Evolutionary conservation across 2,888 invertebrate genomes (phyloP).

Genomic region (Ceramica pisi): DNA sequence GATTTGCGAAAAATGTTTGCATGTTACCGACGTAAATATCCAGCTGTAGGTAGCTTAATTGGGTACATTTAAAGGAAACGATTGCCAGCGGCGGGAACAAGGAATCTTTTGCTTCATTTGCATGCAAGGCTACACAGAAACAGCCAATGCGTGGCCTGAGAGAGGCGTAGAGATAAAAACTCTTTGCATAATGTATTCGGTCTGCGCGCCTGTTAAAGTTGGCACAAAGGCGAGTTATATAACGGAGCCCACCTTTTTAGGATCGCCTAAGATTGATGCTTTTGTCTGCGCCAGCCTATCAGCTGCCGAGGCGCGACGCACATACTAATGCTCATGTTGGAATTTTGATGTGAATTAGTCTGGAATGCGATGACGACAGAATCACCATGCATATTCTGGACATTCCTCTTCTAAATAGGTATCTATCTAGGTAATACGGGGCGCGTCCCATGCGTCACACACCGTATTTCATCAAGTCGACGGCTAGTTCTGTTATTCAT

Average conservation of each 20-base stretch:
- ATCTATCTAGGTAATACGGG: too few species aligned
- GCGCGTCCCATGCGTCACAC: not conserved
- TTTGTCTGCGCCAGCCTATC: slow-evolving; percentile 65
- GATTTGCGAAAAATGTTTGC: slow-evolving; percentile 41
- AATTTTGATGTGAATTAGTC: slow-evolving; percentile 47
- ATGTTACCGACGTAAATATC: slow-evolving; percentile 1
- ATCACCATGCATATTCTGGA: not conserved
- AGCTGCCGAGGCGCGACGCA: slow-evolving; percentile 60
- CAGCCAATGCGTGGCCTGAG: slow-evolving; percentile 71
- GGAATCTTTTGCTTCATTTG: slow-evolving; percentile 75
- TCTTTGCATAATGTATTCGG: slow-evolving; percentile 80
- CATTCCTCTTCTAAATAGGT: not conserved
- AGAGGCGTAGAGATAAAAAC: slow-evolving; percentile 77
- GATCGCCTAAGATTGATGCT: slow-evolving; percentile 71
- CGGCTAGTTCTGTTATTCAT: not conserved
- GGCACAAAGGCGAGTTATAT: slow-evolving; percentile 73
- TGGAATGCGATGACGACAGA: slow-evolving; percentile 25
- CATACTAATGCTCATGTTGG: slow-evolving; percentile 55
- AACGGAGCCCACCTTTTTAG: slow-evolving; percentile 76
- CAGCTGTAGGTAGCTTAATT: slow-evolving; percentile 16
- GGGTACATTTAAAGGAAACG: slow-evolving; percentile 33
- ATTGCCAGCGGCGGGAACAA: slow-evolving; percentile 47
- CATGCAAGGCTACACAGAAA: slow-evolving; percentile 76
- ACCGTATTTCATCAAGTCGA: too few species aligned
- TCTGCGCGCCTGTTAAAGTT: slow-evolving; percentile 75